Evolutionary conservation across 2,797 vertebrate species (phyloP).

Genomic region (Schizothorax lantsangensis): DNA sequence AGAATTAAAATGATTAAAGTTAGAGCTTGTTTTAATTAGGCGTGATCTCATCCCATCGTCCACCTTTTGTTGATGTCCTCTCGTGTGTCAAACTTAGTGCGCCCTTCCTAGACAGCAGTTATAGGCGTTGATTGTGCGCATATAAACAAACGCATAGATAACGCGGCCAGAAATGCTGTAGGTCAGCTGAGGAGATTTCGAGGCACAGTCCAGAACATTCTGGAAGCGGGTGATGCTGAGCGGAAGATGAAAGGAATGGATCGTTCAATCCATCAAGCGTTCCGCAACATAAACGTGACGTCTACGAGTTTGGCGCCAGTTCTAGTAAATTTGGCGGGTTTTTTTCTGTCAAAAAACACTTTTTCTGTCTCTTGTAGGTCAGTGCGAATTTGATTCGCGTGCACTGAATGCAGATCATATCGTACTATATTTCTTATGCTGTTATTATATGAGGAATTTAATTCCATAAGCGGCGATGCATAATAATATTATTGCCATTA

Average conservation of each 20-base stretch:
- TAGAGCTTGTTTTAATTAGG: not conserved
- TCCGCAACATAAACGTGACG: not conserved
- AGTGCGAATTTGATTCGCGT: no score
- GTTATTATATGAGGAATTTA: not conserved
- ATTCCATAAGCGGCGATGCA: not conserved
- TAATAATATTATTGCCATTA: no score
- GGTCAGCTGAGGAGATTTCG: not conserved
- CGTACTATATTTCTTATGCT: not conserved
- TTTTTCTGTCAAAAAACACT: not conserved
- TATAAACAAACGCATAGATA: not conserved
- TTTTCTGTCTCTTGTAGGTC: not conserved
- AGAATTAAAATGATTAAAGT: not conserved
- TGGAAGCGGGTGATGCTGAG: not conserved
- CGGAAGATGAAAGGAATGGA: not conserved
- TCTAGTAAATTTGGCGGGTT: not conserved
- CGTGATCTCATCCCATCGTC: not conserved
- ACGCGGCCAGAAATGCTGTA: not conserved
- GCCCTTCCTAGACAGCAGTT: no score
- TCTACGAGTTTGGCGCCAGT: not conserved
- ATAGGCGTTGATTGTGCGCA: not conserved
- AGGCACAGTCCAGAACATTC: not conserved
- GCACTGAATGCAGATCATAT: not conserved
- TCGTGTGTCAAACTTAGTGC: not conserved
- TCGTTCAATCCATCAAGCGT: no score
- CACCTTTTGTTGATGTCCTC: not conserved